Conservation (phyloP, 2,888 invertebrate species). For the Malthinus seriepunctatus region DNA sequence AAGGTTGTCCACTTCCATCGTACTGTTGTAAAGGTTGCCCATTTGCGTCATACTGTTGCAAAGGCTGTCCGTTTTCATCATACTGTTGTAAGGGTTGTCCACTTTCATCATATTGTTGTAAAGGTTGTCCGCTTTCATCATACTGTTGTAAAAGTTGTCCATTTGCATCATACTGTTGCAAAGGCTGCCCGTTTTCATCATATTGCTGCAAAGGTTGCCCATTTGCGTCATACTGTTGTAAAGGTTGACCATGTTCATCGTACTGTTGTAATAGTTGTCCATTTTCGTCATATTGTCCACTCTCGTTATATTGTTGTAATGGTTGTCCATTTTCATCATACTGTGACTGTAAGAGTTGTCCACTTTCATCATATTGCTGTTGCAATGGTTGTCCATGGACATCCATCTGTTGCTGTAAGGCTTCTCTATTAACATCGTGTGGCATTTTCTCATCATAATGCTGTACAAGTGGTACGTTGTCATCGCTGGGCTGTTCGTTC, state of each 20-base stretch:
- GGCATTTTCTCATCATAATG: constrained; percentile 29
- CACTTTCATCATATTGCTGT: constrained; percentile 21
- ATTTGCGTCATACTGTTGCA: constrained; percentile 34
- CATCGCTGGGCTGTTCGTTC: constrained; percentile 29
- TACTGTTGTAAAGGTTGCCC: constrained; percentile 33
- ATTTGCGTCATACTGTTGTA: constrained; percentile 27
- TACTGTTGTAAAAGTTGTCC: constrained; percentile 24
- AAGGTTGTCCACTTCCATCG: constrained; percentile 36
- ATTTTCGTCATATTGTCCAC: constrained; percentile 39
- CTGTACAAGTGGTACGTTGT: constrained; percentile 24
- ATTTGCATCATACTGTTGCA: constrained; percentile 31
- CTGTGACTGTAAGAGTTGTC: constrained; percentile 22
- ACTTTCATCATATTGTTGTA: constrained; percentile 13
- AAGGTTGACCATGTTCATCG: constrained; percentile 17
- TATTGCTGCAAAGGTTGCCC: constrained; percentile 23
- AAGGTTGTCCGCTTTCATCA: constrained; percentile 22
- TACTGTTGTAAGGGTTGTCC: constrained; percentile 14
- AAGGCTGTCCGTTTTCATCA: constrained; percentile 22
- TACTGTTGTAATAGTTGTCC: constrained; percentile 32
- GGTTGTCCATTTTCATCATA: constrained; percentile 29
- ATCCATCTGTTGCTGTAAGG: constrained; percentile 8
- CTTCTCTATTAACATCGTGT: constrained; percentile 1
- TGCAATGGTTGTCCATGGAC: constrained; percentile 32
- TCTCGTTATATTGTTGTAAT: constrained; percentile 33
- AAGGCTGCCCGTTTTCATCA: constrained; percentile 19